Evolutionary conservation across 2,113 vertebrate genomes (phyloP).

Genomic region (Taxidea taxus): DNA sequence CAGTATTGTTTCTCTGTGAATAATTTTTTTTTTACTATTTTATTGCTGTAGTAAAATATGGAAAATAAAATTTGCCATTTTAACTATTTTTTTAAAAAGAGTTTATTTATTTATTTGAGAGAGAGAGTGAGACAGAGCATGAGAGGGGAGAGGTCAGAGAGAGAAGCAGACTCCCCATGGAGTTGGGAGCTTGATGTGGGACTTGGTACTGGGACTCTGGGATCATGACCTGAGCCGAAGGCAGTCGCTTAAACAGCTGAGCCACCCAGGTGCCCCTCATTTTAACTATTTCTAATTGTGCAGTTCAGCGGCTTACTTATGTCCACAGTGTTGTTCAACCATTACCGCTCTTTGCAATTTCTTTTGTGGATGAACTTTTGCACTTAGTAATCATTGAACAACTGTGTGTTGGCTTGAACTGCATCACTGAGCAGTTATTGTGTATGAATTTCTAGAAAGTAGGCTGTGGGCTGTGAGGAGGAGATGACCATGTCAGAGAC

Average conservation of each 20-base stretch:
- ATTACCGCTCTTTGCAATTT: neutral
- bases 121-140: too few relatives aligned
- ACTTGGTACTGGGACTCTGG: too few relatives aligned
- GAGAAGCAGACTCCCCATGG: too few relatives aligned
- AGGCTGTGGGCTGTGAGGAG: neutral
- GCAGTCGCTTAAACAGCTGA: too few relatives aligned
- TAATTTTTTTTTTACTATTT: neutral
- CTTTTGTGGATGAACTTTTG: neutral
- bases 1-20: neutral
- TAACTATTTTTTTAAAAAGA: neutral
- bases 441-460: slow-evolving; percentile 66
- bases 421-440: neutral
- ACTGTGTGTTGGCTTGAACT: neutral
- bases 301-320: neutral
- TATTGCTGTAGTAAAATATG: neutral
- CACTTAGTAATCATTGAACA: neutral
- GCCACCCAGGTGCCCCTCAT: neutral
- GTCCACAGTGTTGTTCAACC: neutral
- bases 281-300: neutral
- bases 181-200: too few relatives aligned
- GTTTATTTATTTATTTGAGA: too few relatives aligned
- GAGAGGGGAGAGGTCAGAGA: too few relatives aligned
- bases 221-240: too few relatives aligned
- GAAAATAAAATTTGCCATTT: neutral
- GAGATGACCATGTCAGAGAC: slow-evolving; percentile 9